phyloP scores from a whole-genome alignment of 2,113 vertebrate genomes.

The Tapirus terrestris region DNA sequence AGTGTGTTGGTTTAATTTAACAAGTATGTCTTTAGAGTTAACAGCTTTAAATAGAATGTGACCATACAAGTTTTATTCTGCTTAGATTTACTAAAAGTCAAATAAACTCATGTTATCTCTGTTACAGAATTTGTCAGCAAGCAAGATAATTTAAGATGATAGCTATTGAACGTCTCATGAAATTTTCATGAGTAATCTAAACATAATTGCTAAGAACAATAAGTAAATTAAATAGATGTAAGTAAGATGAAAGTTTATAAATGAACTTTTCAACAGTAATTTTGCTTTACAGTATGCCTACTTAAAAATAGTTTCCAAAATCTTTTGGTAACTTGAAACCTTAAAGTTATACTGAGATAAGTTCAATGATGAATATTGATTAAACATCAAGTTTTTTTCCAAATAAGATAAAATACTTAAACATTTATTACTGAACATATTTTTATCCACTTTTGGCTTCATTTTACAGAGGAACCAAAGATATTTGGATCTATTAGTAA shows the following conservation, averaged over 20 bases:
- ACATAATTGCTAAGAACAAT: neutral
- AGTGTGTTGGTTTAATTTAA: neutral
- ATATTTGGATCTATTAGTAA: neutral
- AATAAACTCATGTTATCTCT: too few relatives aligned
- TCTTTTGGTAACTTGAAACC: neutral
- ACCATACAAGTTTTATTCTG: too few relatives aligned
- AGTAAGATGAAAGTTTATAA: neutral
- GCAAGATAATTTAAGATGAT: too few relatives aligned
- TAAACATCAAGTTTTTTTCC: neutral
- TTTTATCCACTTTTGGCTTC: neutral
- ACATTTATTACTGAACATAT: neutral
- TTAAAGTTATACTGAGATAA: neutral
- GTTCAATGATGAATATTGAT: neutral
- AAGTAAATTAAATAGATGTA: neutral
- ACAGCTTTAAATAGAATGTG: neutral
- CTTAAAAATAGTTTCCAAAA: neutral
- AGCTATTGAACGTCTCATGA: too few relatives aligned
- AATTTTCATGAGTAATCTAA: too few relatives aligned
- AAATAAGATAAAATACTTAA: neutral
- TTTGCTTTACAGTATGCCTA: neutral
- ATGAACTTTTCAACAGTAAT: neutral
- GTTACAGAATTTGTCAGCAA: too few relatives aligned
- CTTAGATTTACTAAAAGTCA: too few relatives aligned
- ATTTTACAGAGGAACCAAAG: neutral
- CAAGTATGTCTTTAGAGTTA: neutral